A percentile compares a stretch with the other conserved stretches of the same genome.
phyloP scores from a whole-genome alignment of 2,888 invertebrate genomes.

The Drosophila anomalata region DNA sequence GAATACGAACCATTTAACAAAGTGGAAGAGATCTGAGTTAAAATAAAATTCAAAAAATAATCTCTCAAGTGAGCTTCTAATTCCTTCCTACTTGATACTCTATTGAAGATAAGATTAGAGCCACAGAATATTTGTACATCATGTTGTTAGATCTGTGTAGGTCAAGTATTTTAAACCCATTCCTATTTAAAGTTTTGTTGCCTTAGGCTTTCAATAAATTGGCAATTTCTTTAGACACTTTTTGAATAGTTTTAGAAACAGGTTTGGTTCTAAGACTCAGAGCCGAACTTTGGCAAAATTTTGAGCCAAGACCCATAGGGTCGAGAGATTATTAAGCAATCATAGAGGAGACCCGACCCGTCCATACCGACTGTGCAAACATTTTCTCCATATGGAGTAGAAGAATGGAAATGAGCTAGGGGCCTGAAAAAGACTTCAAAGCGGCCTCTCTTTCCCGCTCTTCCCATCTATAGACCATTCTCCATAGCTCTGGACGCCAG shows the following conservation, averaged over 20 bases:
- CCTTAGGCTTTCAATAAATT: neutral
- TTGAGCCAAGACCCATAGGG: neutral
- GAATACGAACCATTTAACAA: no score
- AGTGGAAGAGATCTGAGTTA: no score
- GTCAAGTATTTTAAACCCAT: neutral
- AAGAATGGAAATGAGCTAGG: slow-evolving; percentile 33
- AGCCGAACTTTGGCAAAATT: slow-evolving; percentile 7
- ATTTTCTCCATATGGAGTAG: slow-evolving; percentile 29
- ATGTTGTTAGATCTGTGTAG: neutral
- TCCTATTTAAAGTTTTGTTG: neutral
- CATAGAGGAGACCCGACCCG: neutral
- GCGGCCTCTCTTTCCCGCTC: slow-evolving; percentile 16
- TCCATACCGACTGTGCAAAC: slow-evolving; percentile 39
- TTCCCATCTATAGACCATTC: slow-evolving; percentile 7
- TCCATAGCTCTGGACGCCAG: slow-evolving; percentile 5
- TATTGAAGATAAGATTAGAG: neutral
- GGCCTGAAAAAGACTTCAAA: neutral
- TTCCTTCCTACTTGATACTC: no score
- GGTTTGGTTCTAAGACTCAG: neutral
- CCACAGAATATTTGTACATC: no score
- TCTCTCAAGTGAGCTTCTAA: no score
- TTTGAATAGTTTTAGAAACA: neutral
- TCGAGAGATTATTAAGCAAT: slow-evolving; percentile 6
- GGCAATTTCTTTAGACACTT: neutral
- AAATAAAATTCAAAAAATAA: no score